Percentiles rank a stretch among this genome's conserved stretches.
phyloP scores from a whole-genome alignment of 1,140 invertebrate species.

The Melanaphis sacchari region DNA sequence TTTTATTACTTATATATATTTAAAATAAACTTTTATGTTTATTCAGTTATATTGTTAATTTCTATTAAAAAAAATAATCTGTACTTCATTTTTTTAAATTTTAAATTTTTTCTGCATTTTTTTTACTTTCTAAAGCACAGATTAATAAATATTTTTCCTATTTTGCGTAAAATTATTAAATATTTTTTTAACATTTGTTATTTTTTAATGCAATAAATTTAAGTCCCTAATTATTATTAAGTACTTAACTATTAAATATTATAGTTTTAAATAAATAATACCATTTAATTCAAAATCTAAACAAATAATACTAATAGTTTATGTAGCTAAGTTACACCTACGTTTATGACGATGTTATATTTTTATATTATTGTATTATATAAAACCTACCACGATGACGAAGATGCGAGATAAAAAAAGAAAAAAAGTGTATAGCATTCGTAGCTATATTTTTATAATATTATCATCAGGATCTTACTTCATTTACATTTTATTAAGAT shows the following conservation, averaged over 20 bases:
- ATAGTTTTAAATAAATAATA: no score
- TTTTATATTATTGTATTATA: not conserved
- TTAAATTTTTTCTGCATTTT: not conserved
- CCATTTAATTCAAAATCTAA: not conserved
- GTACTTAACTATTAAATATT: not conserved
- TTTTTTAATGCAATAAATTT: not conserved
- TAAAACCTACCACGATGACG: not conserved
- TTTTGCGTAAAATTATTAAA: not conserved
- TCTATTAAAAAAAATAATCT: not conserved
- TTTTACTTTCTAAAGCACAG: not conserved
- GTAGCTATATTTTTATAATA: not conserved
- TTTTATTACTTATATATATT: no score
- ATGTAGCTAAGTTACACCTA: not conserved
- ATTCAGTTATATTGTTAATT: not conserved
- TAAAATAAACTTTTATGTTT: not conserved
- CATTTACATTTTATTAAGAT: not conserved
- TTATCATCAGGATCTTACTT: not conserved
- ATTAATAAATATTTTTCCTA: not conserved
- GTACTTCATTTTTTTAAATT: not conserved
- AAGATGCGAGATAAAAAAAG: not conserved
- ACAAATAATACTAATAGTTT: not conserved
- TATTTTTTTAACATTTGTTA: not conserved
- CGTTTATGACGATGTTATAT: not conserved
- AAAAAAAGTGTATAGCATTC: not conserved
- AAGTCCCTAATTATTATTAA: not conserved